Base-by-base conservation (phyloP, 2,113 vertebrate species). In the Stegastes partitus region DNA sequence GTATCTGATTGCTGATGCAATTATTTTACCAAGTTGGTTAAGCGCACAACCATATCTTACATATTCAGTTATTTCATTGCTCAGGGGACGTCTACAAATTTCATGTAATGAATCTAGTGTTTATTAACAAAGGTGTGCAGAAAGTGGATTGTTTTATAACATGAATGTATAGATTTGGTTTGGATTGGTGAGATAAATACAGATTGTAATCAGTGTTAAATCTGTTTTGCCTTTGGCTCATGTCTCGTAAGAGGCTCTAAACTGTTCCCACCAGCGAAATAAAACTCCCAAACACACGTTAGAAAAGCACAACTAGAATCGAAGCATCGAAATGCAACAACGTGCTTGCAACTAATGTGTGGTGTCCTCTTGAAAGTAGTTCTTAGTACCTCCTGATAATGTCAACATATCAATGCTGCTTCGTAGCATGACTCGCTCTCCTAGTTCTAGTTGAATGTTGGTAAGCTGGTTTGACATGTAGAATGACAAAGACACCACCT, bases 301-400 rank as follows among this genome's bases (percentile, higher is more conserved):
- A 23, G 9, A 59, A 57, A 50, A 72, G 39, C 39, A 78, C 49
- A 55, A 51, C 14, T 47, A 4, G n/a, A n/a, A 54, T 1, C 71
- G 25, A 25, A 11, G 11, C 16, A 23, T 69, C 64, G 9, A 26
- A 79, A 56, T 18, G n/a, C 44, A 53, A 68, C 15, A 66, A 72
- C 18, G 21, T 57, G 31, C 14, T 79, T 37, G 26, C 23, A 66
- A 66, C 75, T 59, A 26, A 79, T 74, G 66, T 67, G 74, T 65
- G 63, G 70, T 51, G 69, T 83, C 80, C 59, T 65, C 74, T 77
- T 42, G 57, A 63, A 79, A 89, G 79, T 54, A 74, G 79, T 54
- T 49, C n/a, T 26, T 18, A 73, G 66, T 64, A 39, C 25, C 12
- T 62, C 42, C 44, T 59, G 81, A 65, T 77, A 68, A 70, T 57